Evolutionary conservation across 1,140 invertebrate genomes (phyloP).

Genomic region (Plectrocnemia conspersa): DNA sequence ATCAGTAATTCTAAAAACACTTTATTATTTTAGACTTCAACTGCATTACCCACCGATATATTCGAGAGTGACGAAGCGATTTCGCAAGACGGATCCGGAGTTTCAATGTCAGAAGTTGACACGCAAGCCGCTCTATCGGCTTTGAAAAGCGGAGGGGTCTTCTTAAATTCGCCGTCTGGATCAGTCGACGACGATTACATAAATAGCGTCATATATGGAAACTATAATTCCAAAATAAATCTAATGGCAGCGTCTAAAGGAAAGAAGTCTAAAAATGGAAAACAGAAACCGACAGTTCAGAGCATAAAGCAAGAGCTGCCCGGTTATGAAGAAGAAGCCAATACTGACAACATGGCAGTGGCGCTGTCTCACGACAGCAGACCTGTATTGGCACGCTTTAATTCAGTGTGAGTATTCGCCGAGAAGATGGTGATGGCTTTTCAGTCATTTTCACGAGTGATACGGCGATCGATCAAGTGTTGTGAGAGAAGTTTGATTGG

Average conservation of each 20-base stretch:
- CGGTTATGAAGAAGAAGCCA: slow-evolving; percentile 42
- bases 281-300: slow-evolving; percentile 32
- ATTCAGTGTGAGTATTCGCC: slow-evolving; percentile 43
- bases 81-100: slow-evolving; percentile 23
- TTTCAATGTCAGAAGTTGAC: slow-evolving; percentile 22
- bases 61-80: slow-evolving; percentile 32
- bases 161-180: neutral
- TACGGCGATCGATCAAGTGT: too few relatives aligned
- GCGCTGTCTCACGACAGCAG: slow-evolving; percentile 41
- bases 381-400: slow-evolving; percentile 38
- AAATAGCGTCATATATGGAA: slow-evolving; percentile 19
- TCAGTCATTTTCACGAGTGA: too few relatives aligned
- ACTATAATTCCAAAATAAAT: slow-evolving; percentile 41
- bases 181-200: slow-evolving; percentile 16
- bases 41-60: slow-evolving; percentile 26
- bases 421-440: too few relatives aligned
- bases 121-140: slow-evolving; percentile 29
- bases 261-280: slow-evolving; percentile 37
- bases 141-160: slow-evolving; percentile 33
- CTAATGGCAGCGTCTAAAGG: slow-evolving; percentile 38
- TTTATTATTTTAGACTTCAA: slow-evolving; percentile 18
- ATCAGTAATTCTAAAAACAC: too few relatives aligned
- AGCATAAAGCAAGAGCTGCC: slow-evolving; percentile 49
- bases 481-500: too few relatives aligned
- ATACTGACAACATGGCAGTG: slow-evolving; percentile 48